Evolutionary conservation across 2,113 vertebrate species (phyloP), one percentile per base, ranked within the genome.

Genomic region (Loxodonta africana): DNA sequence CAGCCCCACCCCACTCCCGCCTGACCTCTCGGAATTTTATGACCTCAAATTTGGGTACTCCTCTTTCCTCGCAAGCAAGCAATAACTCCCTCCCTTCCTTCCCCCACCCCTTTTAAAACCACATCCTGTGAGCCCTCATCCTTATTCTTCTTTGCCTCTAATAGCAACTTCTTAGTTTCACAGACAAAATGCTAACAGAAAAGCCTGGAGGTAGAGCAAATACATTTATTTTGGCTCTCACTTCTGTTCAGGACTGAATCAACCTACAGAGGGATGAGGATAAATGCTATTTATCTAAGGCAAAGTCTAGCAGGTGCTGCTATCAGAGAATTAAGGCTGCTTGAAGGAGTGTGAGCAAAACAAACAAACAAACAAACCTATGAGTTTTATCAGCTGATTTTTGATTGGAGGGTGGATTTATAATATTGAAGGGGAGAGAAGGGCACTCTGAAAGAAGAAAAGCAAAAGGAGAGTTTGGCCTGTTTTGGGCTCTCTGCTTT

Each of bases 201-300:
- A 95, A 95, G 82, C 48, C 23, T 94, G 15, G 90, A 80, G 97
- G 97, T 74, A 92, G 97, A 97, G 97, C 97, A 86, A 57, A 95
- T 83, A 74, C 20, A 37, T 69, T 78, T 71, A n/a, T 92, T 87
- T 86, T 77, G n/a, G 41, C 60, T 85, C 67, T 85, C 2, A 0
- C 67, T 37, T 28, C 63, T 10, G 73, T 44, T 71, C 8, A 0
- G 41, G 65, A 51, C 28, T 30, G 14, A 91, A 46, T 41, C 26
- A 57, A 25, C 53, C 46, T 69, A 28, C 30, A 37, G 2, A 88
- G 3, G n/a, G 14, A 88, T 14, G 41, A 80, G 73, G 85, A 51
- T 33, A 69, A 86, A 65, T 46, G 74, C n/a, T 85, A 8, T 51
- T 28, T 46, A 30, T 17, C 15, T 26, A 41, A 21, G n/a, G 71